These are phyloP conservation scores for Thamnophis sirtalis DNA, from an alignment of 2,113 vertebrate species.

Conservation along the genomic window DNA sequence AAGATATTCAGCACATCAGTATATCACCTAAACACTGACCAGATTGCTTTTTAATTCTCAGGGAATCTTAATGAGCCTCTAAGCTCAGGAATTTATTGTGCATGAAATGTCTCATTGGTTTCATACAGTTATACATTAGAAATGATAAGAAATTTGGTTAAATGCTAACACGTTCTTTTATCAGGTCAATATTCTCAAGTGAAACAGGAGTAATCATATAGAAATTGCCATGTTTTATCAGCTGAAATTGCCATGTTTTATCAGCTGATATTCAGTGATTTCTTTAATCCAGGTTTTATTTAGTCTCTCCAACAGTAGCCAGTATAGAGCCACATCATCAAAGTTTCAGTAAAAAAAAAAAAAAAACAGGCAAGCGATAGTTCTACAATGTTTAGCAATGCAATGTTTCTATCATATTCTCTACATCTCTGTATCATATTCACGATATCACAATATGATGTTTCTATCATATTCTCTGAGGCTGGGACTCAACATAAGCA, in stretches of 20 bases:
- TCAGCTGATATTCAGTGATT: too few species aligned
- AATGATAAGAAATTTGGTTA: not conserved
- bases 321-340: not conserved
- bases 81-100: not conserved
- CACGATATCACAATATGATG: not conserved
- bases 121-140: conserved; percentile 11
- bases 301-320: not conserved
- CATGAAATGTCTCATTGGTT: not conserved
- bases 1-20: not conserved
- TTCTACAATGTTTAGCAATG: not conserved
- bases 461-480: not conserved
- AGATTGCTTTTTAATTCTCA: not conserved
- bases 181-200: not conserved
- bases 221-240: not conserved
- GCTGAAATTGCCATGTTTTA: not conserved
- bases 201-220: not conserved
- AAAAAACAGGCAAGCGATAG: not conserved
- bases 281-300: not conserved
- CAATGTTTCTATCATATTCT: not conserved
- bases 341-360: not conserved
- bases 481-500: conserved; percentile 1
- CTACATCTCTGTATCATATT: not conserved
- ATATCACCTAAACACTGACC: not conserved
- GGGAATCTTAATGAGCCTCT: not conserved
- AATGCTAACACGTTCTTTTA: not conserved